Base-by-base conservation (phyloP, 1,140 invertebrate species). In the Leucophenga varia region DNA sequence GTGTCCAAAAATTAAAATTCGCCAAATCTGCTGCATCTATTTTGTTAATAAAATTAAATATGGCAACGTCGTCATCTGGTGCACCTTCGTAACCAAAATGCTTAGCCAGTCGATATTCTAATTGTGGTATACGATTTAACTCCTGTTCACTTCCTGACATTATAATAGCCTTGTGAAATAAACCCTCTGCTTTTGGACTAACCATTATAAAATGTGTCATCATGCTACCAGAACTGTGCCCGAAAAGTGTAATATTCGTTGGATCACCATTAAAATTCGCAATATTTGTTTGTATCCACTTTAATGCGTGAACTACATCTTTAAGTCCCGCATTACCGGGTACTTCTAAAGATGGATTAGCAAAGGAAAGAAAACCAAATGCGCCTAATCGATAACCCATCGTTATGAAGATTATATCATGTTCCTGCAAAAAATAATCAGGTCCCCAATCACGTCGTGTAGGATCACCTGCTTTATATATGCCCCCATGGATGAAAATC, bases 401-500 rank as follows among this genome's bases (percentile, higher is more conserved):
- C n/a, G 73, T 63, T 3, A 80, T 65, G n/a, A 74, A 55, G 13
- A 80, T 47, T 5, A 79, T 58, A n/a, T n/a, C n/a, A 47, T 86
- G 72, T 49, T 78, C 56, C 10, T 55, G 77, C 73, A 81, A 79
- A 10, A 86, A 79, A 46, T 84, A 80, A 37, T 82, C 80, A 0
- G 81, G 80, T 7, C 77, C 49, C 51, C 61, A 68, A 6, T 32
- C 39, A 1, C 28, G 50, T 6, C 55, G 52, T 0, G 64, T 47
- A 6, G 54, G 76, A 18, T 78, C 79, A 2, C 83, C 83, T 3
- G 57, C 45, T 16, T 73, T 67, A 51, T 85, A 85, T 16, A 55
- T 80, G 8, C 88, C 88, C 2, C 87, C 87, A 69, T 89, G 83
- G 22, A 90, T 78, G 71, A 78, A 90, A 0, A 89, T 79, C 72